Conservation (phyloP, 2,113 vertebrate species). For the Haliaeetus leucogaster region DNA sequence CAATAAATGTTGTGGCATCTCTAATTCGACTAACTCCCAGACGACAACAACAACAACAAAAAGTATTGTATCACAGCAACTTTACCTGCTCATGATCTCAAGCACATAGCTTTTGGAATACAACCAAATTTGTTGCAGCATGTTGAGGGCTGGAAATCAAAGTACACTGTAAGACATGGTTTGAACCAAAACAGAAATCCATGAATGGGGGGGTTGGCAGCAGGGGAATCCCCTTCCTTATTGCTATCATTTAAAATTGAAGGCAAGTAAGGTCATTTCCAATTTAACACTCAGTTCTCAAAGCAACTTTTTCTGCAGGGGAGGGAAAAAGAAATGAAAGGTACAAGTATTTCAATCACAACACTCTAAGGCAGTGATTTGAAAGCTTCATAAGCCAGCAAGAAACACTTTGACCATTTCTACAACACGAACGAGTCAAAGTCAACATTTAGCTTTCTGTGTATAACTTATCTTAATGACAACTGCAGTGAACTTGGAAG, state of each 20-base stretch:
- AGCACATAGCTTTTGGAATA: neutral
- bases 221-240: neutral
- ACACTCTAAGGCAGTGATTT: neutral
- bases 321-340: neutral
- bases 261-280: neutral
- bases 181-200: slow-evolving; percentile 5
- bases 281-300: neutral
- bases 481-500: neutral
- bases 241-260: neutral
- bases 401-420: neutral
- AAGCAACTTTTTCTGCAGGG: neutral
- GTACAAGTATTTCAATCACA: neutral
- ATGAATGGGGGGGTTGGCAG: neutral
- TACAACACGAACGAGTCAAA: neutral
- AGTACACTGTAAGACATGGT: neutral
- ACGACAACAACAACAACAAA: too few species aligned
- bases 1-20: neutral
- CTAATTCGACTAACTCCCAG: neutral
- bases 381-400: neutral
- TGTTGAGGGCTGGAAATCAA: neutral
- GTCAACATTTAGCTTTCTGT: neutral
- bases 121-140: neutral
- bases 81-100: neutral
- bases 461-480: neutral
- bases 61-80: neutral